These are phyloP conservation scores for Schizotus pectinicornis DNA, from an alignment of 2,888 invertebrate genomes.

Conservation along the genomic window DNA sequence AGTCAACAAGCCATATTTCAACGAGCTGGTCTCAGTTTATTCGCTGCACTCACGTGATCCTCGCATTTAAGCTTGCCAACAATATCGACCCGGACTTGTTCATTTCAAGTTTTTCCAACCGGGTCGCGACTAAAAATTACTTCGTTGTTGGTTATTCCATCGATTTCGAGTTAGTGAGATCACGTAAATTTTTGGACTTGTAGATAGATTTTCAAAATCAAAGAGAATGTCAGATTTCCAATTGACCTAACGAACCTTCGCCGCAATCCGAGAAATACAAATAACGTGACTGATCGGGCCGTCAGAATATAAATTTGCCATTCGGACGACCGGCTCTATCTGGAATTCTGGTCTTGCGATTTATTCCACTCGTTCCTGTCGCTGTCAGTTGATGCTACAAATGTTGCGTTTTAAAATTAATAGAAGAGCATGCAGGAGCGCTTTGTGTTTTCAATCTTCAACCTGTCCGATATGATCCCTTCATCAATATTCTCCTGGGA, in stretches of 20 bases:
- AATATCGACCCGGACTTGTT: slow-evolving; percentile 13
- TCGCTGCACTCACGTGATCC: slow-evolving; percentile 16
- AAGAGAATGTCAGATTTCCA: not conserved
- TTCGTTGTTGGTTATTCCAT: too few species aligned
- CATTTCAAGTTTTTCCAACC: slow-evolving; percentile 13
- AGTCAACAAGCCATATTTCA: slow-evolving; percentile 19
- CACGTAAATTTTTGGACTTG: not conserved
- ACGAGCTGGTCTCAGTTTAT: slow-evolving; percentile 4
- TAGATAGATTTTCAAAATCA: not conserved
- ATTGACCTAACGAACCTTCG: not conserved
- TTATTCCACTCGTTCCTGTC: not conserved
- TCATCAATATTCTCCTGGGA: too few species aligned
- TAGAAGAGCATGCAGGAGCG: not conserved
- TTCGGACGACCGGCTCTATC: not conserved
- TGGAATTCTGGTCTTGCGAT: not conserved
- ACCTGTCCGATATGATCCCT: too few species aligned
- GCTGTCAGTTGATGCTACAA: not conserved
- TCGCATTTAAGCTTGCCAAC: slow-evolving; percentile 7
- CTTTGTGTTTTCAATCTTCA: too few species aligned
- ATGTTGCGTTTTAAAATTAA: slow-evolving; percentile 5
- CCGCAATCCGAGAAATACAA: not conserved
- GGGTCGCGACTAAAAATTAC: too few species aligned
- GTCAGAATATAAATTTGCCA: slow-evolving; percentile 5
- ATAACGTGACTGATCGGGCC: not conserved
- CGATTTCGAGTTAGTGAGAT: not conserved